Evolutionary conservation across 1,140 invertebrate genomes (phyloP), one percentile per base, ranked within the genome.

Genomic region (Bombus waltoni): DNA sequence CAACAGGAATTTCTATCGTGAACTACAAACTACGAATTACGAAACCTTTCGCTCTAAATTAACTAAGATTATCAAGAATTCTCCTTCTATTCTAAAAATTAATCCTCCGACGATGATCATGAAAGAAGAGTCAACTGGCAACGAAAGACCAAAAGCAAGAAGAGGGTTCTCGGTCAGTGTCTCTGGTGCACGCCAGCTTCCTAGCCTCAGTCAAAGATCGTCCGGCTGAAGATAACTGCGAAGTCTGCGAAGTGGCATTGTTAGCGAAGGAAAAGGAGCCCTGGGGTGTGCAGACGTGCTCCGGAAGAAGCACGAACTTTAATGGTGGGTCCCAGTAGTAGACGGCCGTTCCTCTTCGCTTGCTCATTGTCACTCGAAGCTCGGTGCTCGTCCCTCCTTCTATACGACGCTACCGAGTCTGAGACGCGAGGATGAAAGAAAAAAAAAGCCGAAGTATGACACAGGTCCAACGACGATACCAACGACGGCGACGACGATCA

Each of bases 221-320:
- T 65, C 32, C 42, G 18, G 28, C 28, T 42, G 57, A 76, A 87
- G 75, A 57, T 53, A 84, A 80, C 82, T 47, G 22, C 71, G 35
- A 47, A 79, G 70, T 76, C 75, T 66, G 57, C 15, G 13, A 85
- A 77, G 81, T 74, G 57, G 82, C 81, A 80, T 87, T 85, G 86
- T 87, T 75, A 68, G 42, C 11, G 18, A 28, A 78, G 40, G 42
- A 42, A 77, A 76, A 40, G 62, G 32, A 76, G 53, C 82, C 44
- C 53, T 66, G 40, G 18, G 81, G 65, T 72, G 73, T 70, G 85
- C 66, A 71, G 85, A 77, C 85, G 74, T 76, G 73, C 53, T 68
- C 32, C 70, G 59, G 70, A 79, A 85, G 82, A 83, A 62, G 40
- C 53, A 32, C 40, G 40, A 79, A 40, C 57, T 59, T 77, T 74